These are phyloP conservation scores for Cephalopachus bancanus DNA, from an alignment of 2,797 vertebrate species.

Conservation along the genomic window DNA sequence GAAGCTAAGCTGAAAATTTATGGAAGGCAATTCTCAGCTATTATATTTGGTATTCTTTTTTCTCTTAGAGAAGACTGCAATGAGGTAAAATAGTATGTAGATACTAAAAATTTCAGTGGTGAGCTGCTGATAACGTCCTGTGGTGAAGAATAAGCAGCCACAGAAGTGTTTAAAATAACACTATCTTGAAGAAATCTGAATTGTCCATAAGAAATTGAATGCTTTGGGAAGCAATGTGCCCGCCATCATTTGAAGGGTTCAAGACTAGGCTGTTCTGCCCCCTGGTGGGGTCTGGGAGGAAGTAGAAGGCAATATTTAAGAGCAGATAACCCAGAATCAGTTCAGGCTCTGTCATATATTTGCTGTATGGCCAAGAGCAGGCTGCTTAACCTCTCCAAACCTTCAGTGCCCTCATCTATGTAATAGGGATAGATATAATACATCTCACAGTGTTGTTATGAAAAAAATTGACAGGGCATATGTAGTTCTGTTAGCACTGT, in stretches of 20 bases:
- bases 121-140: background rate
- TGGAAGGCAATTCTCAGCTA: background rate
- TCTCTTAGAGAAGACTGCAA: background rate
- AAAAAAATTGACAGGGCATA: background rate
- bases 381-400: background rate
- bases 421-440: background rate
- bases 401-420: background rate
- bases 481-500: background rate
- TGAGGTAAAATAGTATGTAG: background rate
- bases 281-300: background rate
- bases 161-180: background rate
- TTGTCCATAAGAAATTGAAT: background rate
- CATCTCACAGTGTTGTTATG: background rate
- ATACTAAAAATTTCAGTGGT: conserved; percentile 2
- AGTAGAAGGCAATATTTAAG: background rate
- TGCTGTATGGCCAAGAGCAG: background rate
- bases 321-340: background rate
- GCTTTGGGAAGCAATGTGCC: background rate
- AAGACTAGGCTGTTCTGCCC: background rate
- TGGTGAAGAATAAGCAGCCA: background rate
- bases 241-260: background rate
- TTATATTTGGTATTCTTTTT: background rate
- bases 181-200: conserved; percentile 6
- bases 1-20: background rate
- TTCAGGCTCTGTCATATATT: background rate